Evolutionary conservation across 2,113 vertebrate species (phyloP), one percentile per base, ranked within the genome.

Genomic region (Cephalophus harveyi): DNA sequence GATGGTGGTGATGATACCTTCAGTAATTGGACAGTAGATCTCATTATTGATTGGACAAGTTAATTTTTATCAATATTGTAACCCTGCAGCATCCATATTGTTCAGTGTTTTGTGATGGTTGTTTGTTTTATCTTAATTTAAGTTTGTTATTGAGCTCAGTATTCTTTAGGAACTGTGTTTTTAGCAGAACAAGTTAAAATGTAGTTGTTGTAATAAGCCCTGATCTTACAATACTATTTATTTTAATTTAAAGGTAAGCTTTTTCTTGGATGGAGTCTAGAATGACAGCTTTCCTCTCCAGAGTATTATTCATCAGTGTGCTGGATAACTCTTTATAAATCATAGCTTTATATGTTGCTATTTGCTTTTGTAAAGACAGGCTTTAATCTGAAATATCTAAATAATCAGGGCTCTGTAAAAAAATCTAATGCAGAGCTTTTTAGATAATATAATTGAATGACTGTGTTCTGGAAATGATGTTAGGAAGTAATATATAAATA

Each of bases 321-420:
- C 54, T 17, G 48, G 36, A 30, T 93, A 95, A 36, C 10, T 28
- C 27, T 89, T 14, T 90, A 17, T n/a, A 64, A 50, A 81, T 43
- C 74, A 86, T 23, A 87, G 16, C 52, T 46, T 87, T 97, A 16
- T 67, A 54, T 82, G 43, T 71, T 93, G 55, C 62, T 76, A 36
- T 30, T 93, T 90, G 54, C 74, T 87, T 96, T 89, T 95, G 60
- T 90, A 52, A 85, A 85, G 67, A 55, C 30, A 89, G 21, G 40
- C 27, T 81, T 92, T 95, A 94, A 55, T n/a, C 33, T 96, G 55
- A 93, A 81, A 28, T 83, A 90, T 90, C 19, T 82, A 50, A 93
- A 82, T 94, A 86, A 62, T 57, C 43, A 62, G 5, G 12, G 21
- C 11, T 64, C 1, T 95, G 40, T 76, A 59, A 43, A 95, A 97